Base-by-base conservation (phyloP, 2,888 invertebrate species). In the Brenthis daphne region DNA sequence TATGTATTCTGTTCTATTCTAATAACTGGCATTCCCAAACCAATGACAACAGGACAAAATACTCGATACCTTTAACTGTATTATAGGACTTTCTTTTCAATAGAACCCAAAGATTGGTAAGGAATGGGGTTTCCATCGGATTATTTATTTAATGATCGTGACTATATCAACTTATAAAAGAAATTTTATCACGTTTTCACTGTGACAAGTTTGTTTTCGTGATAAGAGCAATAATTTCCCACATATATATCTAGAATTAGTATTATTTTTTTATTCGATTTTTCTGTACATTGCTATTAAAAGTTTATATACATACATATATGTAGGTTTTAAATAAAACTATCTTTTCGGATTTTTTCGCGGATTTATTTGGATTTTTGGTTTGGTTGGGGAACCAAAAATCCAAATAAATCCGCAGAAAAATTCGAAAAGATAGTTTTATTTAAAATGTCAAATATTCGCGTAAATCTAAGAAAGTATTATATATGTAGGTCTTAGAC, bases 1-100 rank as follows among this genome's bases (percentile, higher is more conserved):
- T 74, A 70, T 67, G 69, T 74, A 73, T 74, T 74, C 73, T 65
- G 65, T 69, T 70, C 67, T 69, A 66, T 69, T 69, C 67, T 47
- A 60, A 55, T 64, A 67, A 71, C 50, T 66, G 64, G n/a, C 63
- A 60, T 54, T 69, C 64, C 61, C 65, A 61, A 66, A 50, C 64
- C 60, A 71, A 69, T 73, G 73, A 72, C 73, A 73, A 73, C 57
- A 63, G 56, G 64, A 51, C 64, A 24, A 66, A 73, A 74, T 69
- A 63, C 70, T 68, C 69, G 72, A 76, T 75, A 75, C 67, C 57
- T 61, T 63, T 64, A 50, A 50, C 43, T 29, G 24, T 60, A 50
- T 60, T 50, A 50, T 43, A 43, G 5, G 12, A 24, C 6, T 50
- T 60, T 60, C 60, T 60, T 60, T 60, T 60, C 29, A 50, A 60